These are phyloP conservation scores for Macaria liturata DNA, from an alignment of 2,888 invertebrate genomes.

Conservation along the genomic window DNA sequence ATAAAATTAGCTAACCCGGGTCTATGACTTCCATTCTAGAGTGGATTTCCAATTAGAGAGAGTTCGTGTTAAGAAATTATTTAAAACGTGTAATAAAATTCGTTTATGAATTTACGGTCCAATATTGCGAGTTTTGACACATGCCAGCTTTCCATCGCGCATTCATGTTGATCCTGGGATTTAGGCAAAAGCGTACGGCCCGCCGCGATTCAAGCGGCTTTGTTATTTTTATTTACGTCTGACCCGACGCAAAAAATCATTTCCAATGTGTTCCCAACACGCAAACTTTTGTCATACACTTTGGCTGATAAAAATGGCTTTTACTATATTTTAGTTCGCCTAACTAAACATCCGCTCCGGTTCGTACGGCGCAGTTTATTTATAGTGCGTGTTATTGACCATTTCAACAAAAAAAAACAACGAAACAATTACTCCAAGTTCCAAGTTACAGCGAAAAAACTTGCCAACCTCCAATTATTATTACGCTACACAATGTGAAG, in stretches of 20 bases:
- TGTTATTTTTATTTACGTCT: constrained; percentile 48
- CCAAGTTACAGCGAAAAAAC: constrained; percentile 2
- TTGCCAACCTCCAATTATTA: not conserved
- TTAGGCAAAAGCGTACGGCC: constrained; percentile 42
- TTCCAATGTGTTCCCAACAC: constrained; percentile 24
- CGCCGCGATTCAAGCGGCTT: constrained; percentile 42
- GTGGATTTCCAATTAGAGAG: constrained; percentile 7
- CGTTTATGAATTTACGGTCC: too few relatives aligned
- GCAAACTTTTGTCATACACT: constrained; percentile 18
- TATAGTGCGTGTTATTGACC: constrained; percentile 7
- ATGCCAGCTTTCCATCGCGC: constrained; percentile 51
- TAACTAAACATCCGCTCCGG: constrained; percentile 13
- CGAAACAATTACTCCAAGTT: constrained; percentile 2
- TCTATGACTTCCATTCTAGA: too few relatives aligned
- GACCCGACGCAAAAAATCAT: constrained; percentile 28
- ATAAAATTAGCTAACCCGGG: not conserved
- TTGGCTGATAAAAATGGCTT: constrained; percentile 18
- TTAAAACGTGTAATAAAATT: too few relatives aligned
- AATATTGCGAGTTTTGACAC: constrained; percentile 51
- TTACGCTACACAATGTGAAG: not conserved
- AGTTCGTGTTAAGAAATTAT: too few relatives aligned
- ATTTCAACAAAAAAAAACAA: constrained; percentile 1
- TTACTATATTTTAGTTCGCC: constrained; percentile 17
- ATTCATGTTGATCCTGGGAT: constrained; percentile 45
- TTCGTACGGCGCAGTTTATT: constrained; percentile 8